Evolutionary conservation across 2,797 vertebrate species (phyloP), one percentile per base, ranked within the genome.

Genomic region (Anisognathus igniventris): DNA sequence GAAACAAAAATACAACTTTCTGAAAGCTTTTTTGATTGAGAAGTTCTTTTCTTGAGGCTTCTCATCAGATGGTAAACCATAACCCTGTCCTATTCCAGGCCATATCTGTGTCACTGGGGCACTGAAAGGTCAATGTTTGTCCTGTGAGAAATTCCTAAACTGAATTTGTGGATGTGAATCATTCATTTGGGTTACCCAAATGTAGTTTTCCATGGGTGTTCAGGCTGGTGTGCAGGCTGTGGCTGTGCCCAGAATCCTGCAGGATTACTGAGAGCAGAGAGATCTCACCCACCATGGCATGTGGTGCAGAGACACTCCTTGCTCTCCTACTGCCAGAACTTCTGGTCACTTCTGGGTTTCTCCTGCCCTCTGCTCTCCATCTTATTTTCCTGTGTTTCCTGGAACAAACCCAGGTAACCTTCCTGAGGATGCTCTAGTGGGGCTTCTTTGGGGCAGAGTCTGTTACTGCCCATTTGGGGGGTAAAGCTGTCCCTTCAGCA

Each of bases 201-300:
- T 3, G 40, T 1, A 3, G 13, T 12, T 44, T 84, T 12, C 23
- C 14, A 0, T 3, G 17, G 15, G 14, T 4, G 28, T 27, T 27
- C 7, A 27, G 51, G 39, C 14, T 27, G 12, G 6, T 1, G 30
- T 15, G 6, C 11, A 28, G 71, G 54, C 40, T 65, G 58, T 21
- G 82, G 73, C 39, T 0, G 4, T n/a, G 53, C 53, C 53, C 40
- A 50, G 61, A 44, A 6, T 3, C 17, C 42, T 30, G 33, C 18
- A 51, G 53, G 27, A 7, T 8, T 42, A 12, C 16, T 30, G 45
- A 21, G 66, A 30, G 44, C 33, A 5, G 19, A 4, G 7, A 7
- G 6, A 9, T 16, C 54, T 58, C 10, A 3, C 31, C n/a, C 65
- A 13, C 20, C 39, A 0, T 0, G 31, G 39, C 18, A 7, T 0